Percentiles rank a stretch among this genome's conserved stretches.
Evolutionary conservation across 2,888 invertebrate species (phyloP).

Genomic region (Sinopyrophorus schimmeli): DNA sequence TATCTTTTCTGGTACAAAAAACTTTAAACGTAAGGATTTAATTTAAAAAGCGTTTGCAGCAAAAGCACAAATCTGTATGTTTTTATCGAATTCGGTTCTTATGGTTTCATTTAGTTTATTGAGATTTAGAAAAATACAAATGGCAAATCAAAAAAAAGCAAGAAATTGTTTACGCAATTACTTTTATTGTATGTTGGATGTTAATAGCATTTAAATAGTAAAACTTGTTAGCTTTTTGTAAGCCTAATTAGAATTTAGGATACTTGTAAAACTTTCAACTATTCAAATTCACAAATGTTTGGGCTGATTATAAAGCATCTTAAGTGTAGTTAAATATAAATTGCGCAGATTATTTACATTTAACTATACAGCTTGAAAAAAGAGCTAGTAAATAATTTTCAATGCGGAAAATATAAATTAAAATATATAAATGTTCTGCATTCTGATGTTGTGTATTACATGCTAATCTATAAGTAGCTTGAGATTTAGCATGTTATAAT

Average conservation of each 20-base stretch:
- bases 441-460: conserved; percentile 13
- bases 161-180: too few relatives aligned
- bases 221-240: conserved; percentile 10
- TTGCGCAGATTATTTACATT: background rate
- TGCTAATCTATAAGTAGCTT: conserved; percentile 17
- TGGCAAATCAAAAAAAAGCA: too few relatives aligned
- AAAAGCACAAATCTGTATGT: conserved; percentile 22
- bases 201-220: too few relatives aligned
- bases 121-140: too few relatives aligned
- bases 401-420: background rate
- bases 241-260: conserved; percentile 7
- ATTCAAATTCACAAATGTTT: too few relatives aligned
- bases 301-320: background rate
- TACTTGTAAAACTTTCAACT: conserved; percentile 1
- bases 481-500: conserved; percentile 8
- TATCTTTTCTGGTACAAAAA: conserved; percentile 94
- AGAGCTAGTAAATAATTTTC: background rate
- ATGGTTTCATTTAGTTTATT: too few relatives aligned
- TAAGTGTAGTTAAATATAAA: background rate
- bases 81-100: conserved; percentile 2
- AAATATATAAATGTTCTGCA: conserved; percentile 11
- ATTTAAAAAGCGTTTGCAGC: conserved; percentile 10
- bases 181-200: too few relatives aligned
- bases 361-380: background rate
- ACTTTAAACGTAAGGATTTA: conserved; percentile 63